A percentile compares a stretch with the other conserved stretches of the same genome.
Evolutionary conservation across 2,888 invertebrate genomes (phyloP).

Genomic region (Aleiodes alternator): DNA sequence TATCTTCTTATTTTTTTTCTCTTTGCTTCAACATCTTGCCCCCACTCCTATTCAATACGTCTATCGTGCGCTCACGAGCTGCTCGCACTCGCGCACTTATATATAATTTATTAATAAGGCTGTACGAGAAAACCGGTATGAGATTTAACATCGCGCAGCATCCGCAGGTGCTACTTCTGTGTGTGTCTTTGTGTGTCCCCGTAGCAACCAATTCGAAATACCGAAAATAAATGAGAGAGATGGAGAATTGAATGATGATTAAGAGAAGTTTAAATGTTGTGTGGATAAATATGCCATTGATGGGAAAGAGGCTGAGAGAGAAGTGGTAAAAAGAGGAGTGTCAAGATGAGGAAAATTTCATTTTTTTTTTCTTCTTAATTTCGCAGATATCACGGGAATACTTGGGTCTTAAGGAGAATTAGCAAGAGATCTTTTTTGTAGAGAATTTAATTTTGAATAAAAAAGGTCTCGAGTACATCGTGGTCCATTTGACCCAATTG

Average conservation of each 20-base stretch:
- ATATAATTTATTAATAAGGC: conserved; percentile 69
- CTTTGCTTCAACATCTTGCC: neutral
- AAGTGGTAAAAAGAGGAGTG: neutral
- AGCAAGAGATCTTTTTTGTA: too few species aligned
- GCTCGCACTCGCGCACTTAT: conserved; percentile 32
- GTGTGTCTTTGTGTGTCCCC: conserved; percentile 16
- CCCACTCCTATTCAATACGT: conserved; percentile 11
- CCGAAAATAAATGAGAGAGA: conserved; percentile 30
- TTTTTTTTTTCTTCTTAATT: neutral
- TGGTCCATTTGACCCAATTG: too few species aligned
- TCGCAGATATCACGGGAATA: neutral
- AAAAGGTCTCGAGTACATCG: neutral
- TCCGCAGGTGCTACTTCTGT: conserved; percentile 52
- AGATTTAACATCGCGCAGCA: conserved; percentile 54
- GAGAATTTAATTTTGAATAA: neutral
- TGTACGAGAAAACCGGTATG: conserved; percentile 58
- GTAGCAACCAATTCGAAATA: conserved; percentile 41
- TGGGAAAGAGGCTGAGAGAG: neutral
- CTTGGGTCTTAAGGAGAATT: too few species aligned
- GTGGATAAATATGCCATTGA: neutral
- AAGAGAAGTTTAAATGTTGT: conserved; percentile 13
- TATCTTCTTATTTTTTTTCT: conserved; percentile 21
- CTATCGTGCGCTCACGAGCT: conserved; percentile 22
- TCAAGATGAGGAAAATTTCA: too few species aligned
- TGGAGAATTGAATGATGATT: conserved; percentile 26